Conservation (phyloP, 2,113 vertebrate species). For the Ammodytes dubius region DNA sequence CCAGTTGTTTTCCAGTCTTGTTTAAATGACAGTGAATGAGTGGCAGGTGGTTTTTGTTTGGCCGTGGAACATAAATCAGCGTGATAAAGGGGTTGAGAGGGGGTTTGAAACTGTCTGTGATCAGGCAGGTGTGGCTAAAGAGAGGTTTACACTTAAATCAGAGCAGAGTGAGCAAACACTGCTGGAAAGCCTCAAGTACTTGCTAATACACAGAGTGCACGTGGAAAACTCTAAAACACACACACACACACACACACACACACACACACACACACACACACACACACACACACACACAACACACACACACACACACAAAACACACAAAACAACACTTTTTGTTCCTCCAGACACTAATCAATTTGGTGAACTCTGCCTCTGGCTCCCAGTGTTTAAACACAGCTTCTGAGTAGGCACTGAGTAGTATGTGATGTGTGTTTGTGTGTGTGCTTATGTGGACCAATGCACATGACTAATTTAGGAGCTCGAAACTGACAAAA, state of each 20-base stretch:
- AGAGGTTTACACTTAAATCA: conserved; percentile 43
- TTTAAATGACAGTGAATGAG: conserved; percentile 36
- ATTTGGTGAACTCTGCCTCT: conserved; percentile 56
- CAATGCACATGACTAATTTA: conserved; percentile 56
- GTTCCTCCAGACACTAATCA: conserved; percentile 55
- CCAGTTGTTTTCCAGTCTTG: conserved; percentile 25
- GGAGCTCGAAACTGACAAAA: conserved; percentile 15
- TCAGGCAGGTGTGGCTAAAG: conserved; percentile 45
- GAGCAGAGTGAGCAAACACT: conserved; percentile 30
- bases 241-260: background rate
- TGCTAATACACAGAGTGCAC: background rate
- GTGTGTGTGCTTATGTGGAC: conserved; percentile 33
- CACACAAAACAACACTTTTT: conserved; percentile 24
- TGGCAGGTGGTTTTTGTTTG: conserved; percentile 54
- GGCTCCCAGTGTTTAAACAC: conserved; percentile 20
- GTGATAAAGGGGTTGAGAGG: background rate
- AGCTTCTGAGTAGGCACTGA: no score
- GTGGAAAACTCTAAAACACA: background rate
- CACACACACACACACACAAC: conserved; percentile 14
- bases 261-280: conserved; percentile 27
- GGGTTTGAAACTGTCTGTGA: conserved; percentile 10
- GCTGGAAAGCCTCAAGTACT: background rate
- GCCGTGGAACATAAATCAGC: conserved; percentile 49
- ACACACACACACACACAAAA: background rate
- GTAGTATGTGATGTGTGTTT: background rate